phyloP scores from a whole-genome alignment of 1,140 invertebrate species.

The Ceratoteleas bidentatus region DNA sequence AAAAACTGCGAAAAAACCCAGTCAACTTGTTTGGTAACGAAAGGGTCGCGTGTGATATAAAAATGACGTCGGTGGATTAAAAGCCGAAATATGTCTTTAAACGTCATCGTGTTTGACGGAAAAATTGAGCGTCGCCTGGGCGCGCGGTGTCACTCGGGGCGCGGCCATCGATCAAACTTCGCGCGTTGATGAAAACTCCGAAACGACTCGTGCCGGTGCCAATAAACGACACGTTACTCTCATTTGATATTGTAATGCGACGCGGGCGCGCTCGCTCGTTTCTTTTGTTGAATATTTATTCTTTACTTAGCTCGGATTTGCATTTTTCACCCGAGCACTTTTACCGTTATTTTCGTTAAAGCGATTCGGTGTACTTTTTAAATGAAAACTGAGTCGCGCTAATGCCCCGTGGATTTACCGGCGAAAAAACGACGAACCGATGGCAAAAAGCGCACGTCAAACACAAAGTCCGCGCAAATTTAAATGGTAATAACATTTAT shows the following conservation, averaged over 20 bases:
- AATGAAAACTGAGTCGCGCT: conserved; percentile 32
- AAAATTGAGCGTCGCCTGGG: conserved; percentile 49
- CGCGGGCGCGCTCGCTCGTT: conserved; percentile 34
- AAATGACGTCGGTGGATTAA: conserved; percentile 48
- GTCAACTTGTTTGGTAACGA: background rate
- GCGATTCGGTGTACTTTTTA: conserved; percentile 46
- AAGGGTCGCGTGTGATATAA: conserved; percentile 19
- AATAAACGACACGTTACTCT: conserved; percentile 62
- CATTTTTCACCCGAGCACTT: conserved; percentile 54
- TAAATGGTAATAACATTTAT: conserved; percentile 34
- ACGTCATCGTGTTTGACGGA: conserved; percentile 33
- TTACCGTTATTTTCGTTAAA: conserved; percentile 54
- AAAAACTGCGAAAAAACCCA: background rate
- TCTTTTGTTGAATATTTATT: conserved; percentile 61
- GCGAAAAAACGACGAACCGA: too few relatives aligned
- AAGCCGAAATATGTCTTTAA: conserved; percentile 48
- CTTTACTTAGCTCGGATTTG: conserved; percentile 56
- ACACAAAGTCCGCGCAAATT: conserved; percentile 17
- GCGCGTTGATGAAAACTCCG: conserved; percentile 59
- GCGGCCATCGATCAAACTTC: conserved; percentile 63
- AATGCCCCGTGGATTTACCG: conserved; percentile 7
- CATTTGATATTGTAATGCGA: conserved; percentile 60
- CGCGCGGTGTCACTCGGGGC: conserved; percentile 27
- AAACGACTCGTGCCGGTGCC: conserved; percentile 52
- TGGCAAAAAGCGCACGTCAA: conserved; percentile 1